Conservation (phyloP, 2,113 vertebrate genomes). For the Oxyruncus cristatus region DNA sequence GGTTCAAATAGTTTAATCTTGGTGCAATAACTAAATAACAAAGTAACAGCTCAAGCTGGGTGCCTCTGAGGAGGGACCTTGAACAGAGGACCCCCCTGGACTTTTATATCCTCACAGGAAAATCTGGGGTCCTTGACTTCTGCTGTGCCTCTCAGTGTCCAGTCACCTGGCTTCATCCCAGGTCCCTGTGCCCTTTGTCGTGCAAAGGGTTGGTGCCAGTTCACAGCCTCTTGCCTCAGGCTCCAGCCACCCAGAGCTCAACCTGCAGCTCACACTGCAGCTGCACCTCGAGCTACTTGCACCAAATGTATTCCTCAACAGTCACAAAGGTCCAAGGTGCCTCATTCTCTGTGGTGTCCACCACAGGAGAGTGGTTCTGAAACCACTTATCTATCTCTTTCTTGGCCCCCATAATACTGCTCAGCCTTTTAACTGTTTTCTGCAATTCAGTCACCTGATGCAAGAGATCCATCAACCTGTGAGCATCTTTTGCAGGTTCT, state of each 20-base stretch:
- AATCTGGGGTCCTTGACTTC: not conserved
- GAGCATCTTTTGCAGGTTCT: not conserved
- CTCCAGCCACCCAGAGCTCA: not conserved
- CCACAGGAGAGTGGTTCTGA: not conserved
- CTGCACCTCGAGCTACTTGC: not conserved
- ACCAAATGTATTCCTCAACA: not conserved
- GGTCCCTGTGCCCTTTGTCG: not conserved
- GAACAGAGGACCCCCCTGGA: no score
- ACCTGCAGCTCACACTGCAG: not conserved
- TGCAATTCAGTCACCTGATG: not conserved
- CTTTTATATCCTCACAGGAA: not conserved
- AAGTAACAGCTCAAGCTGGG: not conserved
- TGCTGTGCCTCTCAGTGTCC: not conserved
- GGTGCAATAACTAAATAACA: not conserved
- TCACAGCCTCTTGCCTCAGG: not conserved
- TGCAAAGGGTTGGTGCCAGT: not conserved
- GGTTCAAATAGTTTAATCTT: not conserved
- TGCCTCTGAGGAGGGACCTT: not conserved
- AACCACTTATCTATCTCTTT: not conserved
- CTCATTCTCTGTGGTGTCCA: not conserved
- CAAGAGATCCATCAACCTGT: not conserved
- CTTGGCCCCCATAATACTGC: not conserved
- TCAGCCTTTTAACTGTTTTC: not conserved
- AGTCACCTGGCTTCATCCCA: not conserved
- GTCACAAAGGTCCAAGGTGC: not conserved